phyloP scores from a whole-genome alignment of 2,113 vertebrate species.

The Dascyllus trimaculatus region DNA sequence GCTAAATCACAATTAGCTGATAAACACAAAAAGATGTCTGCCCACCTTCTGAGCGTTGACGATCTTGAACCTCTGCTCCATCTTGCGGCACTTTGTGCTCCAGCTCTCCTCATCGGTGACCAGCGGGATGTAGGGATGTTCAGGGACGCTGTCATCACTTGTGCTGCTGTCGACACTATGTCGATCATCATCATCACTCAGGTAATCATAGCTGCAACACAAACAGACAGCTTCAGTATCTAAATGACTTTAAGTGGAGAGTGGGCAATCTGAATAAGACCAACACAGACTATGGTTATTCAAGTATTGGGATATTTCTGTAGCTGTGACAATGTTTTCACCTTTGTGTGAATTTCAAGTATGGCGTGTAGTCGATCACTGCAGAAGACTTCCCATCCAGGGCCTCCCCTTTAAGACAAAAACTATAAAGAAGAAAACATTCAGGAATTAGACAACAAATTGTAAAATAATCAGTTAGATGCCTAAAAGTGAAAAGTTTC shows the following conservation, averaged over 20 bases:
- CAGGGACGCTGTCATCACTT: constrained; percentile 93
- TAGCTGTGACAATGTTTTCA: constrained; percentile 45
- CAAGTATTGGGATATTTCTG: too few relatives aligned
- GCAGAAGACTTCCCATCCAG: constrained; percentile 92
- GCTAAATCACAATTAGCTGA: too few relatives aligned
- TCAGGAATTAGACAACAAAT: neutral
- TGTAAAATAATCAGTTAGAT: neutral
- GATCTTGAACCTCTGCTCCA: constrained; percentile 98
- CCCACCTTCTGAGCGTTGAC: constrained; percentile 96
- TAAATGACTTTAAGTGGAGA: neutral
- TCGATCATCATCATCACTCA: constrained; percentile 95
- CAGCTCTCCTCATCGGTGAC: constrained; percentile 96
- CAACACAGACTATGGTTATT: too few relatives aligned
- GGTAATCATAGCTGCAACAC: constrained; percentile 90
- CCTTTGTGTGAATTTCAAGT: constrained; percentile 98
- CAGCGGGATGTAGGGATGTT: constrained; percentile 94
- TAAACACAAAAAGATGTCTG: too few relatives aligned
- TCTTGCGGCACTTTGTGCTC: constrained; percentile 97
- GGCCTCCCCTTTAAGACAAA: constrained; percentile 95
- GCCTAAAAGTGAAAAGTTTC: neutral
- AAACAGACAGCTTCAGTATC: neutral
- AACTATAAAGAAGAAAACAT: constrained; percentile 80
- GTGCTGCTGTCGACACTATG: constrained; percentile 94
- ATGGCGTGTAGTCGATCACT: constrained; percentile 96
- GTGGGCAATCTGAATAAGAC: neutral